Percentiles rank a stretch among this genome's conserved stretches.
phyloP scores from a whole-genome alignment of 1,140 invertebrate species.

The Dufourea novaeangliae region DNA sequence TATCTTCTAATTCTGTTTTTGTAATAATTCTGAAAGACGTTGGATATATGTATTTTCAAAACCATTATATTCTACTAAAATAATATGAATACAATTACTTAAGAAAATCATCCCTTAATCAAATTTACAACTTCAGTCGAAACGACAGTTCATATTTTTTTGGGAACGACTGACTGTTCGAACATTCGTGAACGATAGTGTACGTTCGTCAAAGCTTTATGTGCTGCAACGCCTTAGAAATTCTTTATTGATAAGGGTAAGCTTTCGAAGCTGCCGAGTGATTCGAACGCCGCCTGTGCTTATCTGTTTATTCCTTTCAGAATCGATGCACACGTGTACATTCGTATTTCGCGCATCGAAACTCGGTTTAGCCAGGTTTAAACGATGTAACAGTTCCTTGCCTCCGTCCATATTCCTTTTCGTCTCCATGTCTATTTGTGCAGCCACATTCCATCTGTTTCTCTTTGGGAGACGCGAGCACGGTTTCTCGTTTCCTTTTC shows the following conservation, averaged over 20 bases:
- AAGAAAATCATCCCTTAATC: no score
- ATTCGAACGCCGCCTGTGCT: neutral
- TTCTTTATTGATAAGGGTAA: neutral
- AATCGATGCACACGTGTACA: neutral
- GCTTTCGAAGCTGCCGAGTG: neutral
- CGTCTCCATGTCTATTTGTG: neutral
- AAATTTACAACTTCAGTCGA: no score
- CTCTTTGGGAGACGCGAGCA: slow-evolving; percentile 7
- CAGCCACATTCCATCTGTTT: slow-evolving; percentile 29
- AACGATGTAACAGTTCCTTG: slow-evolving; percentile 3
- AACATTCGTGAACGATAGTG: no score
- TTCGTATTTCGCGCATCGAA: slow-evolving; percentile 6
- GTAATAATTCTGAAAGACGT: no score
- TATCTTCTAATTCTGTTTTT: no score
- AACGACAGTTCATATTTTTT: no score
- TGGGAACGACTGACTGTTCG: no score
- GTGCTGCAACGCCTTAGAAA: neutral
- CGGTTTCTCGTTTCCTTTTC: slow-evolving; percentile 6
- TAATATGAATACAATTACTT: no score
- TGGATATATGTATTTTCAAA: no score
- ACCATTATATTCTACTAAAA: no score
- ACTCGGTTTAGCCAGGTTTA: neutral
- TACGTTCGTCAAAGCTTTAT: no score
- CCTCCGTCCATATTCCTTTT: neutral
- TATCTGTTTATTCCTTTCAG: slow-evolving; percentile 17